Base-by-base conservation (phyloP, 2,113 vertebrate genomes). In the Malurus melanocephalus region DNA sequence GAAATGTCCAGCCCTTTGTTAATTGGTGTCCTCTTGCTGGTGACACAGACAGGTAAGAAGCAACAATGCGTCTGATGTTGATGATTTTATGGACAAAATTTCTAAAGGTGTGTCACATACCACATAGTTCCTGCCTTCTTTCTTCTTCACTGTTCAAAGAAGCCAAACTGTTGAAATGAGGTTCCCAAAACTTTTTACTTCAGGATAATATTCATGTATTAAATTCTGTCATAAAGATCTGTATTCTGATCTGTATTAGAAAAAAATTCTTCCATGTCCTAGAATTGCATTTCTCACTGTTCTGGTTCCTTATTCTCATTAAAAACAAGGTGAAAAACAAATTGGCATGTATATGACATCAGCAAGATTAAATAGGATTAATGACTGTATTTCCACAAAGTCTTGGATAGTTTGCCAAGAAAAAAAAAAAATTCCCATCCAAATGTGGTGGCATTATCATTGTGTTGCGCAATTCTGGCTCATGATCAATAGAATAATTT, bases 321-420 rank as follows among this genome's bases (percentile, higher is more conserved):
- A 53, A 49, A 74, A 77, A 19, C 11, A 52, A 51, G 2, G 18
- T 13, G 8, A 32, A 78, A 91, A 59, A 13, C 30, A 24, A 43
- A 12, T n/a, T 51, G 16, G 3, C 32, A 9, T 53, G 4, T 33
- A 23, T 77, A 72, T 71, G 35, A 87, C 72, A 92, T 22, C 35
- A 87, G 24, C 48, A 92, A 94, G 55, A 79, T 79, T 76, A 88
- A 91, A 87, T 45, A 16, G 79, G 28, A 93, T 90, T 90, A 94
- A 92, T 78, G 5, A 48, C 23, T 52, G 83, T 46, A 71, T 93
- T 93, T 95, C 43, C 21, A 42, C 46, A 67, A 83, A 71, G 21
- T 67, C 42, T 68, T 51, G 43, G 53, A 64, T 60, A 90, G 16
- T 2, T 20, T 83, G 35, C 46, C 83, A 91, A 91, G 43, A 51